Evolutionary conservation across 2,113 vertebrate genomes (phyloP).

Genomic region (Tetrao urogallus): DNA sequence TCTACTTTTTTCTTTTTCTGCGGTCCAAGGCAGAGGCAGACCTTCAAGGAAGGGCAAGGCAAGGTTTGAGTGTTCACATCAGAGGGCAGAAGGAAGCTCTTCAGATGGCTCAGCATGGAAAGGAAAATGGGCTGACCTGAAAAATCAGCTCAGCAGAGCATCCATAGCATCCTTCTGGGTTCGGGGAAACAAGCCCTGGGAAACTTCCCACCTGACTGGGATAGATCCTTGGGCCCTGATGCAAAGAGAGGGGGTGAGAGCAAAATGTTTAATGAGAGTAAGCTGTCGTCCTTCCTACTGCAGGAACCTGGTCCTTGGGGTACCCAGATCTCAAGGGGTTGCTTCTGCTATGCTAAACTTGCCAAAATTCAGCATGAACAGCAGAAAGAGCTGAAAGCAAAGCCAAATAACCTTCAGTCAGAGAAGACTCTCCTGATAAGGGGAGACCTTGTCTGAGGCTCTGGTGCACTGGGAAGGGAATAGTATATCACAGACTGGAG

Average conservation of each 20-base stretch:
- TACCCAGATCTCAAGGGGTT: neutral
- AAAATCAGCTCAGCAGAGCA: neutral
- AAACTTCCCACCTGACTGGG: neutral
- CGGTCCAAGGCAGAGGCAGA: neutral
- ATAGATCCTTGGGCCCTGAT: neutral
- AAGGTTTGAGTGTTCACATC: neutral
- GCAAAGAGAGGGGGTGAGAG: neutral
- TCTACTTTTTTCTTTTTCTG: neutral
- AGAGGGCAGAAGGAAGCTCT: neutral
- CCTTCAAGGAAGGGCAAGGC: neutral
- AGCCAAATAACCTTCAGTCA: neutral
- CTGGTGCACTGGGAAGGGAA: neutral
- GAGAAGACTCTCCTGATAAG: constrained; percentile 15
- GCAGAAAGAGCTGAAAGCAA: neutral
- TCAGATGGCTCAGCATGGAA: fast-evolving
- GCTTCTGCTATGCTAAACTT: neutral
- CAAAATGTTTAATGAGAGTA: neutral
- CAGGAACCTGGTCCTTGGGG: neutral
- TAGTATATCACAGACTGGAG: neutral
- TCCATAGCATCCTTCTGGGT: neutral
- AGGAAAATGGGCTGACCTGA: neutral
- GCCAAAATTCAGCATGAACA: neutral
- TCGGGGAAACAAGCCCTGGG: neutral
- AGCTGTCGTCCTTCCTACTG: neutral
- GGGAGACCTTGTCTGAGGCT: neutral